A percentile compares a stretch with the other conserved stretches of the same genome.
phyloP scores from a whole-genome alignment of 2,797 vertebrate species.

The Tympanoctomys barrerae region DNA sequence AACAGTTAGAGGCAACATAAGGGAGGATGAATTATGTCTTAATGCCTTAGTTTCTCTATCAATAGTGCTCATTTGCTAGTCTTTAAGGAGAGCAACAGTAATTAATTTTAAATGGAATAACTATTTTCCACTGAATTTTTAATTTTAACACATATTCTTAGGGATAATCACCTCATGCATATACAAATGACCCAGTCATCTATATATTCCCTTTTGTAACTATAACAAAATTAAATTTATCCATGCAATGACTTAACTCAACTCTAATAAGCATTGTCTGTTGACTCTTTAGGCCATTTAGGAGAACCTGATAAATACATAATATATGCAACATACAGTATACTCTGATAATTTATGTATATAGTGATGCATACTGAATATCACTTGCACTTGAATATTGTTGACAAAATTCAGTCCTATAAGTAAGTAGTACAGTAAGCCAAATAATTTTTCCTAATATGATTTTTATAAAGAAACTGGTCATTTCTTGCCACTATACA shows the following conservation, averaged over 20 bases:
- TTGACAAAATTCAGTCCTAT: background rate
- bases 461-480: background rate
- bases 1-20: constrained; percentile 53
- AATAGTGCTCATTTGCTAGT: constrained; percentile 45
- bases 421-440: background rate
- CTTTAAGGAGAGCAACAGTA: constrained; percentile 11
- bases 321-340: background rate
- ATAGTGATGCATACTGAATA: constrained; percentile 23
- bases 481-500: constrained; percentile 35
- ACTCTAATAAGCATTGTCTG: constrained; percentile 45
- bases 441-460: constrained; percentile 51
- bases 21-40: constrained; percentile 55
- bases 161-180: constrained; percentile 10
- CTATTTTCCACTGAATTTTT: constrained; percentile 61
- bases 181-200: constrained; percentile 41
- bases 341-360: constrained; percentile 33
- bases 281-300: background rate
- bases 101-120: constrained; percentile 67
- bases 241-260: constrained; percentile 54
- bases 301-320: constrained; percentile 38
- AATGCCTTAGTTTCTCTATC: constrained; percentile 63
- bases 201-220: constrained; percentile 31
- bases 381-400: constrained; percentile 14
- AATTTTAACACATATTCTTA: constrained; percentile 69
- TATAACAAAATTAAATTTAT: constrained; percentile 70